Base-by-base conservation (phyloP, 2,113 vertebrate genomes). In the Pithys albifrons region DNA sequence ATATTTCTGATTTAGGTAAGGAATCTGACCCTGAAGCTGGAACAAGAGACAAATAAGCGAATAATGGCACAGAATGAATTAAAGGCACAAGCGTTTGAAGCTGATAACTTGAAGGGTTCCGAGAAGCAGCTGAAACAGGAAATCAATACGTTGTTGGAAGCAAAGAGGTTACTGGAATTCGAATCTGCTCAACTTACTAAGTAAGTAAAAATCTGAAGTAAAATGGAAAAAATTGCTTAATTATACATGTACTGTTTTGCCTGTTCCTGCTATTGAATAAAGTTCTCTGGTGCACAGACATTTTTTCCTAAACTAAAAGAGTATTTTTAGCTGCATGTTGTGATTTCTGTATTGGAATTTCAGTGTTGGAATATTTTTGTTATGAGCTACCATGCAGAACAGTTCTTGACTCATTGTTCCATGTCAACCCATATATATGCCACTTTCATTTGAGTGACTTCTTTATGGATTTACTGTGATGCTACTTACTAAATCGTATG, bases 51-150 rank as follows among this genome's bases (percentile, higher is more conserved):
- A 0, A 99, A 98, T 97, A 99, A 99, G 78, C 98, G 99, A 14
- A 76, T 98, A n/a, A 87, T 97, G 94, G 95, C 98, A 83, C 99
- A 99, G 97, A 99, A 94, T 65, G 99, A 99, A 94, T 93, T 99
- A 91, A 99, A 99, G 97, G 96, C 74, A 29, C 99, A 99, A 85
- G 98, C 97, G 43, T 98, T 99, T 97, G 99, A 99, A 87, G 97
- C 98, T 29, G 99, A 99, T 93, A 98, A 99, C 52, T 98, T 99
- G 72, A 98, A 99, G 93, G 98, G 99, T 85, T 98, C 98, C 3
- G 99, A 99, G 98, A 99, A 99, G 97, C 99, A 99, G 94, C 98
- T 99, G 95, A 99, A 99, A 96, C 99, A 99, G 97, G 99, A 99
- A 97, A 99, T 99, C 97, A 99, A 99, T 97, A 97, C 98, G 0